Base-by-base conservation (phyloP, 2,888 invertebrate species). In the Selenia dentaria region DNA sequence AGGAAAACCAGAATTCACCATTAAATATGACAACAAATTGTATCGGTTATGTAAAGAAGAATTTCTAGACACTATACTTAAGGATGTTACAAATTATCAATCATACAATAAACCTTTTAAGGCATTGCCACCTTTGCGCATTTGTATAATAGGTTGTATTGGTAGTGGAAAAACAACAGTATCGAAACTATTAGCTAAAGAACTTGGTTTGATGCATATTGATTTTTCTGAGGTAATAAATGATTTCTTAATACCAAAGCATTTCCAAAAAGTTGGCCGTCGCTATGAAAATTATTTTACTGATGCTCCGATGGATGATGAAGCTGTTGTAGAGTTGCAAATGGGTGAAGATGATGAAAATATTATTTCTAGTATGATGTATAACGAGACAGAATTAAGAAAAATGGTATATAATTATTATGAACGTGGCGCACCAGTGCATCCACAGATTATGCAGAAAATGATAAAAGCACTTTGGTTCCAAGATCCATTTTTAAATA, bases 91-190 rank as follows among this genome's bases (percentile, higher is more conserved):
- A 6, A 79, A 79, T 44, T 93, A 92, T 70, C 74, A 92, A 28
- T 74, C 79, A 2, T 76, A 83, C 38, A 77, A 76, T 56, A 77
- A 75, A 59, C 92, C 92, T 2, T 82, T 74, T 36, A 71, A 75
- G 50, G 54, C 60, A 16, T 60, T 92, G 40, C 93, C 93, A 10
- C 83, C 90, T 3, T 66, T 91, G 12, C 89, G 92, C 65, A 84
- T 94, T 55, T 93, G 93, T 57, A 64, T 94, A 3, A 74, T 92
- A 8, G 94, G 94, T 18, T 72, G 90, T 22, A 70, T 83, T 12
- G 92, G 92, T 26, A 87, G 87, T 68, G 93, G 93, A 5, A 93
- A 92, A 74, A 86, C 91, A 0, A 78, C 81, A 0, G 51, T 93
- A 41, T 76, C 92, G 0, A 83, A 88, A 57, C 57, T 71, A 10